Evolutionary conservation across 2,113 vertebrate genomes (phyloP).

Genomic region (Menidia beryllina): DNA sequence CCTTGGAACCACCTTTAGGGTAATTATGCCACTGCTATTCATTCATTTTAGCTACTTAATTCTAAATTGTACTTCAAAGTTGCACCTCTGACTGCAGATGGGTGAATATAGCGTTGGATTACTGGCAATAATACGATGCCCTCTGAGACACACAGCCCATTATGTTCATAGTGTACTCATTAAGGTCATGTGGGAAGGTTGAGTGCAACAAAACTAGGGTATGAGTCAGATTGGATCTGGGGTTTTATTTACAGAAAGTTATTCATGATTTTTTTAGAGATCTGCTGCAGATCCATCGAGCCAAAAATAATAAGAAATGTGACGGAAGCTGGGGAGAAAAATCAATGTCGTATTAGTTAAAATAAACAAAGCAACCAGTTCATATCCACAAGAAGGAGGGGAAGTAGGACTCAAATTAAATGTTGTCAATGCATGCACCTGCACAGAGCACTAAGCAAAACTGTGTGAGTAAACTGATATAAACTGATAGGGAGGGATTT

Average conservation of each 20-base stretch:
- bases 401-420: conserved; percentile 9
- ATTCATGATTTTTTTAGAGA: conserved; percentile 31
- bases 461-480: conserved; percentile 31
- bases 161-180: conserved; percentile 23
- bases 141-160: conserved; percentile 13
- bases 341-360: conserved; percentile 21
- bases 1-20: not conserved
- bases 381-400: conserved; percentile 18
- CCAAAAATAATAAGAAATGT: conserved; percentile 42
- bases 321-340: conserved; percentile 14
- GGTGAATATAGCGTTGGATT: conserved; percentile 11
- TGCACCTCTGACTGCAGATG: conserved; percentile 1
- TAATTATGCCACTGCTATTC: not conserved
- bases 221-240: conserved; percentile 42
- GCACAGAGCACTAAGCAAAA: conserved; percentile 41
- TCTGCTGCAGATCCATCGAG: conserved; percentile 36
- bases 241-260: conserved; percentile 38
- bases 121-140: not conserved
- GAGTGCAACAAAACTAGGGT: conserved; percentile 29
- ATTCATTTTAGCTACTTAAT: conserved; percentile 1
- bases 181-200: conserved; percentile 39
- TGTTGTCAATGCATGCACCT: conserved; percentile 57
- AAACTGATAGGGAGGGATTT: conserved; percentile 3
- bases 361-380: conserved; percentile 2
- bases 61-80: not conserved